Conservation (phyloP, 2,888 invertebrate species). For the Poecilus cupreus region DNA sequence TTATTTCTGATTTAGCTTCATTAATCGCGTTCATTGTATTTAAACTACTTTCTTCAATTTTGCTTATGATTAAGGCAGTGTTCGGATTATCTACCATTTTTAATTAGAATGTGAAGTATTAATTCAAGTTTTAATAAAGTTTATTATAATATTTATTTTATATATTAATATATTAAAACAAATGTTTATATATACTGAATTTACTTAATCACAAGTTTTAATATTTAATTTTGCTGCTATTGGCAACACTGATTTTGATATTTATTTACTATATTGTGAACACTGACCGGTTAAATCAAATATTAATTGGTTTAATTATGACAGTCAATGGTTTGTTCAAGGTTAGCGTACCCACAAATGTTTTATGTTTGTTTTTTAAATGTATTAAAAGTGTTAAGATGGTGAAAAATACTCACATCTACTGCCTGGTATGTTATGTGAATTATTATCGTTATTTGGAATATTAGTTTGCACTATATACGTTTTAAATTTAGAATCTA, state of each 20-base stretch:
- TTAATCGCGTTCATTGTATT: background rate
- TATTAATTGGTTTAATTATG: background rate
- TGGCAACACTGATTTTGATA: background rate
- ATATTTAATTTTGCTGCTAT: background rate
- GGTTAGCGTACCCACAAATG: background rate
- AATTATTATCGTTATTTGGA: background rate
- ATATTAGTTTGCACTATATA: background rate
- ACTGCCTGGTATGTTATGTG: background rate
- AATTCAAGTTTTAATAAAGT: background rate
- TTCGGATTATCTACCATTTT: background rate
- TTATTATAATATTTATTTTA: background rate
- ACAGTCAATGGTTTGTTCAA: background rate
- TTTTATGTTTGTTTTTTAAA: background rate
- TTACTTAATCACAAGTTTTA: background rate
- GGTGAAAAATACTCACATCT: background rate
- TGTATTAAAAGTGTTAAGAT: background rate
- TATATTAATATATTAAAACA: background rate
- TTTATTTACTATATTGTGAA: background rate
- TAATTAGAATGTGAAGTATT: background rate
- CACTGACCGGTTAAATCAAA: background rate
- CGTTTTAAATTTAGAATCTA: background rate
- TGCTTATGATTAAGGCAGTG: background rate
- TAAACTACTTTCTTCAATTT: background rate
- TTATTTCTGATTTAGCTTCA: background rate
- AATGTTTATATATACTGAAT: background rate